Conservation (phyloP, 2,113 vertebrate genomes). For the Danionella cerebrum region DNA sequence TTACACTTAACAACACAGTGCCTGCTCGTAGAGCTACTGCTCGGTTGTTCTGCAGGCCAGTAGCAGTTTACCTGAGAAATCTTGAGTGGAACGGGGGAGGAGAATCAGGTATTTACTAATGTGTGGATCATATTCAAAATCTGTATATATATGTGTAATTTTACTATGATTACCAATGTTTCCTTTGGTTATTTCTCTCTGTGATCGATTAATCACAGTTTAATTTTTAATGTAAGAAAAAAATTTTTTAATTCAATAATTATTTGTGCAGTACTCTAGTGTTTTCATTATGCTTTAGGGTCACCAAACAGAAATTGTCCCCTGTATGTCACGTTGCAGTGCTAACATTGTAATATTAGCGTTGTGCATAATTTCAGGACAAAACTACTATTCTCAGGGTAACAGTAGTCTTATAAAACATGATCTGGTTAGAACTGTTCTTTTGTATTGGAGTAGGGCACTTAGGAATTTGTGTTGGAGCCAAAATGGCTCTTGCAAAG, state of each 20-base stretch:
- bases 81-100: background rate
- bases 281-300: background rate
- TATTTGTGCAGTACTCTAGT: background rate
- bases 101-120: background rate
- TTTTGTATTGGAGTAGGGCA: conserved; percentile 1
- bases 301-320: background rate
- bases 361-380: background rate
- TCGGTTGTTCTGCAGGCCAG: conserved; percentile 81
- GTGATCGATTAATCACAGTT: background rate
- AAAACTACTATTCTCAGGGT: conserved; percentile 25
- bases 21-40: conserved; percentile 84
- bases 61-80: conserved; percentile 64
- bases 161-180: background rate
- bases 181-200: conserved; percentile 46
- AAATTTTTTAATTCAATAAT: background rate
- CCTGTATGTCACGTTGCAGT: background rate
- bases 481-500: background rate
- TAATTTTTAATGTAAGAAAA: conserved; percentile 37
- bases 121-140: background rate
- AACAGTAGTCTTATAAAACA: background rate
- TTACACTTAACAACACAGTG: conserved; percentile 79
- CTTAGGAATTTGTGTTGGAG: background rate
- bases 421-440: background rate
- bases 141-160: background rate
- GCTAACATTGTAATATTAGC: background rate